Evolutionary conservation across 2,797 vertebrate genomes (phyloP).

Genomic region (Carduelis carduelis): DNA sequence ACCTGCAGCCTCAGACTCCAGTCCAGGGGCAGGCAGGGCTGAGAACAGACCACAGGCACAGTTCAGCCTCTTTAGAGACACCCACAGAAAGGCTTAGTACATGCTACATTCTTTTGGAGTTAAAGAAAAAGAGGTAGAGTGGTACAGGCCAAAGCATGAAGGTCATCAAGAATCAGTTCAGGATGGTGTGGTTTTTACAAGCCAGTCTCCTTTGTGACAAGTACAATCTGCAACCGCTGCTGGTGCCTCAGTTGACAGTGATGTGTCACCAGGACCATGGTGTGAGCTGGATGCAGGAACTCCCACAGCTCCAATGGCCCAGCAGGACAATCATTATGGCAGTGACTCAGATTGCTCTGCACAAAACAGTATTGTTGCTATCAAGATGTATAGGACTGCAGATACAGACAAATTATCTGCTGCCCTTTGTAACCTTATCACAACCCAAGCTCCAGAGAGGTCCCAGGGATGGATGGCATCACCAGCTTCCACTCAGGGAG

Average conservation of each 20-base stretch:
- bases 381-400: accelerated
- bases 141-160: background rate
- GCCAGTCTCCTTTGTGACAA: background rate
- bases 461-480: accelerated
- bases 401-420: background rate
- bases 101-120: background rate
- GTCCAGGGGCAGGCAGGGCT: background rate
- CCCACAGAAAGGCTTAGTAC: background rate
- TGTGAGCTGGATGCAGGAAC: background rate
- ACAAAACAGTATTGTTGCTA: background rate
- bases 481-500: background rate
- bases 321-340: accelerated
- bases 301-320: accelerated
- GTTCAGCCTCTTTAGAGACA: background rate
- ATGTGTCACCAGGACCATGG: accelerated
- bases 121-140: background rate
- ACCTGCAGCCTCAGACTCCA: background rate
- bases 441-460: background rate
- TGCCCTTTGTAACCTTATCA: background rate
- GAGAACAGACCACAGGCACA: background rate
- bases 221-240: accelerated
- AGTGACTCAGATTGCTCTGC: background rate
- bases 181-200: background rate
- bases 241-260: background rate
- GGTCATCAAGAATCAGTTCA: background rate